phyloP scores from a whole-genome alignment of 2,113 vertebrate species.

The Sturnus vulgaris region DNA sequence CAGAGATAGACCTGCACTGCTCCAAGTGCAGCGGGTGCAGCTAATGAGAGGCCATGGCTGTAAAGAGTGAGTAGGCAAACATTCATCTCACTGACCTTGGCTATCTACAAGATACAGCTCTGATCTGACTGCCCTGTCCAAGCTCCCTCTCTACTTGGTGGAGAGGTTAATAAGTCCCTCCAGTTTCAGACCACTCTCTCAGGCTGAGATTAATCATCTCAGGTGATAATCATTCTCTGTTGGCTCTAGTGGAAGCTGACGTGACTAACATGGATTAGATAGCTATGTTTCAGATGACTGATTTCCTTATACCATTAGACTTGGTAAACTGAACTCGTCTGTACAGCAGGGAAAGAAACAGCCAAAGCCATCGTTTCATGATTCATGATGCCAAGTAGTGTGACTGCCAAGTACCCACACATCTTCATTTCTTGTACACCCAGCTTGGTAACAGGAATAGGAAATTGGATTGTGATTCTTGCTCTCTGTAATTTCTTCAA shows the following conservation, averaged over 20 bases:
- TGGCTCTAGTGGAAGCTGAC: neutral
- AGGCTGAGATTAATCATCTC: neutral
- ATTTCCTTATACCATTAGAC: neutral
- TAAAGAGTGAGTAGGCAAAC: neutral
- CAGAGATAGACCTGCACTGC: neutral
- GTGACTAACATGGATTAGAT: neutral
- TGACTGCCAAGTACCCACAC: neutral
- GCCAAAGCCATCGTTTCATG: neutral
- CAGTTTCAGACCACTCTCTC: neutral
- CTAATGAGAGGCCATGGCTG: neutral
- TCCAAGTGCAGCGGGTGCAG: neutral
- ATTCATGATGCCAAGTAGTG: neutral
- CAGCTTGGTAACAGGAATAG: neutral
- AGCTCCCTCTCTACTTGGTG: neutral
- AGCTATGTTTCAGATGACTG: neutral
- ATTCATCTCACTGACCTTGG: conserved; percentile 13
- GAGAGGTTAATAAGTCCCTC: neutral
- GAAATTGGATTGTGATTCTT: neutral
- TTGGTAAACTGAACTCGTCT: neutral
- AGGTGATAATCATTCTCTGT: neutral
- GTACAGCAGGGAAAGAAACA: neutral
- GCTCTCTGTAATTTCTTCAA: neutral
- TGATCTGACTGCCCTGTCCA: neutral
- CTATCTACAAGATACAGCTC: neutral
- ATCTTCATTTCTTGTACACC: neutral